Evolutionary conservation across 2,888 invertebrate species (phyloP).

Genomic region (Drosophila birchii): DNA sequence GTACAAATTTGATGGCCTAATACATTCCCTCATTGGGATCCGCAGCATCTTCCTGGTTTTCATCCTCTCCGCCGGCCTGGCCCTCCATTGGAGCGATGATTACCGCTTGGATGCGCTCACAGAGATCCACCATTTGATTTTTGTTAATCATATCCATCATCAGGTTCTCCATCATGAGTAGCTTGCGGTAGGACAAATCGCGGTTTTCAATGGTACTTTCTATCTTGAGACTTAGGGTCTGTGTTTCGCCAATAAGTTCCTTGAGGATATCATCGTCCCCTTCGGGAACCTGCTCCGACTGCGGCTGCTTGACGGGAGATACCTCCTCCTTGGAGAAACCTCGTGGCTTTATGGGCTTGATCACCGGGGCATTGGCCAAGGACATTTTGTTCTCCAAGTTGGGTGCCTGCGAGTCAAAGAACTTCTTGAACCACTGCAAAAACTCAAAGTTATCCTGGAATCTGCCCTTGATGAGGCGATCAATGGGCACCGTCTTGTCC

Average conservation of each 20-base stretch:
- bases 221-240: constrained; percentile 23
- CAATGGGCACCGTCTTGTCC: constrained; percentile 89
- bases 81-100: constrained; percentile 60
- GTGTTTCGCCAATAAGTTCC: constrained; percentile 16
- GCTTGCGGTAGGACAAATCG: constrained; percentile 72
- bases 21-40: constrained; percentile 54
- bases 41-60: constrained; percentile 3
- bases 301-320: constrained; percentile 14
- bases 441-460: constrained; percentile 99
- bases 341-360: constrained; percentile 58
- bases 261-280: constrained; percentile 12
- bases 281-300: background rate
- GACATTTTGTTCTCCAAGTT: constrained; percentile 88
- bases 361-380: constrained; percentile 47
- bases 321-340: constrained; percentile 35
- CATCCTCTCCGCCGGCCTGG: constrained; percentile 24
- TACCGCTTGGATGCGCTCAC: constrained; percentile 64
- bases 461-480: constrained; percentile 94
- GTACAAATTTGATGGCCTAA: constrained; percentile 11
- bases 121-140: constrained; percentile 60
- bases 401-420: constrained; percentile 98
- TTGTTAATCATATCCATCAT: constrained; percentile 60
- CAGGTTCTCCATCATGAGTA: constrained; percentile 72
- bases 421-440: constrained; percentile 99
- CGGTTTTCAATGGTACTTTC: constrained; percentile 37